Base-by-base conservation (phyloP, 2,113 vertebrate species). In the Athene noctua region DNA sequence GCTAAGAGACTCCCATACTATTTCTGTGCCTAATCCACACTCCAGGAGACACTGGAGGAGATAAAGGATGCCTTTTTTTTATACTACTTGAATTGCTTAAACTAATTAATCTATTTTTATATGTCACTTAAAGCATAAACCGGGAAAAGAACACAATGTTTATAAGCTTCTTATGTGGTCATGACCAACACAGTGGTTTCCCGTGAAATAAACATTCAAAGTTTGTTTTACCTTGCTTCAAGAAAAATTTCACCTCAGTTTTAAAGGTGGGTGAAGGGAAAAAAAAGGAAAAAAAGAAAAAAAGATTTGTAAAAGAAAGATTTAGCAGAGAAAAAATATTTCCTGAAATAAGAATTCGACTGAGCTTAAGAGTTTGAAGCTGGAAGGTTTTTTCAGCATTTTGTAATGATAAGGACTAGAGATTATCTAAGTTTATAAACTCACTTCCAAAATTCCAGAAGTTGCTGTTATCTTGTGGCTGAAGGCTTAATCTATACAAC, bases 221-320 rank as follows among this genome's bases (percentile, higher is more conserved):
- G 8, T 63, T n/a, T 54, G 5, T 3, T 42, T 57, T 58, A 17
- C 8, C 9, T 19, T 59, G 22, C 8, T 47, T 68, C 26, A 86
- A 57, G 9, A 18, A 47, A 90, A 72, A 36, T 8, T 44, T 70
- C 0, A 13, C 15, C 22, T 80, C 9, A 15, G 5, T 77, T 90
- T 54, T 40, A 70, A 59, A 57, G 3, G 0, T 10, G 0, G 15
- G 3, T 20, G n/a, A 67, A 25, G 3, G 11, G 0, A 5, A 42
- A 58, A 13, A 34, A 18, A 54, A 16, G 9, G 38, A 38, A 16
- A 26, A 68, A 16, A 20, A 15, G 1, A 7, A 11, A 15, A 7
- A 62, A 52, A 2, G 1, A 2, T 47, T 73, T 57, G 5, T 11
- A 54, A 65, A 57, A 30, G 20, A 40, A 61, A 68, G 6, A 22